A percentile compares a stretch with the other conserved stretches of the same genome.
These are phyloP conservation scores for silkworm (Bombyx mori) DNA, from an alignment of 1,140 invertebrate species.

Conservation along the genomic window DNA sequence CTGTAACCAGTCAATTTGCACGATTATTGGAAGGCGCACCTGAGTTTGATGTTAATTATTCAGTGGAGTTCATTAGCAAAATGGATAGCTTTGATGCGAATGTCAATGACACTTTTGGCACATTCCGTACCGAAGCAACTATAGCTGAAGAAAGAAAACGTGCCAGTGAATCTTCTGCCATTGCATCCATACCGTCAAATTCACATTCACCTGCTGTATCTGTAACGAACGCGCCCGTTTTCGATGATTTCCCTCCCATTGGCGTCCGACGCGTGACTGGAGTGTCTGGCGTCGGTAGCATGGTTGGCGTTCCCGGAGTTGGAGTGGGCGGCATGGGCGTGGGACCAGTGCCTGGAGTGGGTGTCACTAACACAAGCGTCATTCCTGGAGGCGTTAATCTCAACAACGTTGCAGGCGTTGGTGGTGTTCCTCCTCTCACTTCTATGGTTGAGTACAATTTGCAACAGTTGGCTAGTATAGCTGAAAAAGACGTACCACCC, in stretches of 20 bases:
- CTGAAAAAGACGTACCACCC: constrained; percentile 72
- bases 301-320: constrained; percentile 46
- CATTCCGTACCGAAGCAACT: constrained; percentile 76
- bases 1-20: constrained; percentile 81
- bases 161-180: constrained; percentile 79
- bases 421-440: constrained; percentile 51
- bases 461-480: constrained; percentile 84
- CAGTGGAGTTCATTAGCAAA: constrained; percentile 87
- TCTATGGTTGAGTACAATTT: constrained; percentile 89
- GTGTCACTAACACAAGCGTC: constrained; percentile 35
- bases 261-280: constrained; percentile 55
- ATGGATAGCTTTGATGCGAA: constrained; percentile 82
- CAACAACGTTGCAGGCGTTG: constrained; percentile 46
- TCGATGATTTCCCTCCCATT: constrained; percentile 53
- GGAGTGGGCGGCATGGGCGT: constrained; percentile 43
- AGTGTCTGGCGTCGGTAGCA: constrained; percentile 32
- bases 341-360: constrained; percentile 30
- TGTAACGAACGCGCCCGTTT: constrained; percentile 56
- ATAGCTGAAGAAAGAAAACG: constrained; percentile 67
- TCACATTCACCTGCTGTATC: constrained; percentile 62
- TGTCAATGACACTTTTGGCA: constrained; percentile 79
- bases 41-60: constrained; percentile 82
- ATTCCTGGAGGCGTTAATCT: constrained; percentile 49
- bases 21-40: constrained; percentile 85
- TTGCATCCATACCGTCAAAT: constrained; percentile 62